Conservation (phyloP, 2,797 vertebrate genomes). For the Remorina albescens region DNA sequence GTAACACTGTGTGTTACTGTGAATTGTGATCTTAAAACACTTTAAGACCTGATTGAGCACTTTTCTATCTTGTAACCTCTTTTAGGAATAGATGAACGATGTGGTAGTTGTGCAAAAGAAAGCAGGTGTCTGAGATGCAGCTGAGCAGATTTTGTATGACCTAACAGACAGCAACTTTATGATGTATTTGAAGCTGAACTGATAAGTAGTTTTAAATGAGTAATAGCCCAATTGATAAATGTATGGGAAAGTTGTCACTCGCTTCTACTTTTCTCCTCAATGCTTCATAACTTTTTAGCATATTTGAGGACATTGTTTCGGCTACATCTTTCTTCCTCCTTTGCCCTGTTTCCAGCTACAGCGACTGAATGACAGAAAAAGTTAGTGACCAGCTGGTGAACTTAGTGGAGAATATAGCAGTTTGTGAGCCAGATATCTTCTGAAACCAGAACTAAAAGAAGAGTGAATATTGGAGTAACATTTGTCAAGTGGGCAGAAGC, state of each 20-base stretch:
- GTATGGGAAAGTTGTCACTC: neutral
- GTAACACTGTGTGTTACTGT: constrained; percentile 55
- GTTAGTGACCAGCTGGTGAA: neutral
- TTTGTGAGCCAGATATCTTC: constrained; percentile 1
- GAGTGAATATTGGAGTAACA: neutral
- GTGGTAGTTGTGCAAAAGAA: constrained; percentile 56
- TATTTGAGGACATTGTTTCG: constrained; percentile 5
- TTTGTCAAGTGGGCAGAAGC: neutral
- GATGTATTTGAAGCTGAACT: constrained; percentile 16
- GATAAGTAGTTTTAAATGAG: neutral
- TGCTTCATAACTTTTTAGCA: neutral
- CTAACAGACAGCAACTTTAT: constrained; percentile 12
- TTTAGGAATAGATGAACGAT: constrained; percentile 55
- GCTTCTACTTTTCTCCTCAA: neutral
- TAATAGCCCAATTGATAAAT: constrained; percentile 6
- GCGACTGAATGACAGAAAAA: neutral
- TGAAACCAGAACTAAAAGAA: neutral
- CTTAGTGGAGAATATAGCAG: neutral
- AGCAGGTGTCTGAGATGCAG: constrained; percentile 43
- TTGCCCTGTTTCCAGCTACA: neutral
- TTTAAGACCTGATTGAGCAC: constrained; percentile 50
- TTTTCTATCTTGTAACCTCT: constrained; percentile 44
- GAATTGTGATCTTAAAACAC: constrained; percentile 54
- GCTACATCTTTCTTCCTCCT: neutral
- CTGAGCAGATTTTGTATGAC: constrained; percentile 29